Conservation (phyloP, 2,888 invertebrate genomes). For the Cancer borealis region DNA sequence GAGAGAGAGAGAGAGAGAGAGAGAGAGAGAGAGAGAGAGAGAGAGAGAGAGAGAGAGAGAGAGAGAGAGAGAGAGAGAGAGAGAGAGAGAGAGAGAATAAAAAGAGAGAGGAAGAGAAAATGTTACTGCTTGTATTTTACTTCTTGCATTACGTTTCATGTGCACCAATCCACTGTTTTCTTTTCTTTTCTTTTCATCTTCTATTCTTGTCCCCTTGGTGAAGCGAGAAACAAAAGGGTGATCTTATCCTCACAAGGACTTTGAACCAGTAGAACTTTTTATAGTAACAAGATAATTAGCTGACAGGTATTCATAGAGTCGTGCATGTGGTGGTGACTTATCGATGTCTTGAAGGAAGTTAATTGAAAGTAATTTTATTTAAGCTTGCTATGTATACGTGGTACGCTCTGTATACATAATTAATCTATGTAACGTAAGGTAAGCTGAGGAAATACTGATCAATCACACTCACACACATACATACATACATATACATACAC, state of each 20-base stretch:
- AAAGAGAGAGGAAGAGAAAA: background rate
- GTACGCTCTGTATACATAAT: background rate
- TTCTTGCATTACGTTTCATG: background rate
- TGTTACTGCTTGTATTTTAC: background rate
- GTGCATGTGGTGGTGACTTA: background rate
- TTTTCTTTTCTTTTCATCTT: background rate
- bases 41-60: background rate
- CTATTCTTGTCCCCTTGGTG: background rate
- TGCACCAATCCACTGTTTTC: background rate
- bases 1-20: constrained; percentile 3
- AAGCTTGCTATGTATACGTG: background rate
- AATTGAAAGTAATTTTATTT: background rate
- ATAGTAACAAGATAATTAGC: background rate
- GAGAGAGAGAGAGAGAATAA: constrained; percentile 20
- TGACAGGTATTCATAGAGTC: background rate
- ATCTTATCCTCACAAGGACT: background rate
- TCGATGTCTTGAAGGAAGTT: background rate
- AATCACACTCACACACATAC: background rate
- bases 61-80: background rate
- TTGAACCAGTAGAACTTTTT: background rate
- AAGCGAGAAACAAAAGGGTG: background rate
- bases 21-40: background rate
- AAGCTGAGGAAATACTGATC: background rate
- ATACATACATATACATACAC: constrained; percentile 36
- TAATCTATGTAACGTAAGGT: background rate